Evolutionary conservation across 1,140 invertebrate genomes (phyloP).

Genomic region (Leptopilina boulardi): DNA sequence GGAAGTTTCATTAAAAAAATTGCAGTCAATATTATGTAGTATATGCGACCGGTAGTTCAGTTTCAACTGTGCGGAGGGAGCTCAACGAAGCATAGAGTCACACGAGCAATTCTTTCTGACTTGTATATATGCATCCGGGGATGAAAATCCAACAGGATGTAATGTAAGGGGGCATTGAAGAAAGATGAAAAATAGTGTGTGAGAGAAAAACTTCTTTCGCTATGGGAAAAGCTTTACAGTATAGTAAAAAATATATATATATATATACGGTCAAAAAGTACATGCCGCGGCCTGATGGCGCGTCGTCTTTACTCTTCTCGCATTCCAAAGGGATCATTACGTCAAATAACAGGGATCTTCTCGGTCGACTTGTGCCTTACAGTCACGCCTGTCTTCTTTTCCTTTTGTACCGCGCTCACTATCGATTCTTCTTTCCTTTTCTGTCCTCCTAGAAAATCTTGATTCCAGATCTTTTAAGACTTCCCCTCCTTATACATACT

Average conservation of each 20-base stretch:
- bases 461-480: conserved; percentile 26
- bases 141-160: conserved; percentile 39
- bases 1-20: too few species aligned
- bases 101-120: conserved; percentile 29
- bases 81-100: conserved; percentile 6
- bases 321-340: conserved; percentile 60
- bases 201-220: conserved; percentile 1
- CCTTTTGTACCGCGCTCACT: neutral
- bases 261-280: conserved; percentile 49
- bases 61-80: conserved; percentile 7
- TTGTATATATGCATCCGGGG: conserved; percentile 1
- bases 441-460: neutral
- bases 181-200: conserved; percentile 31
- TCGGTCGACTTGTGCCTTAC: conserved; percentile 41
- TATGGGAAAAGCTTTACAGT: conserved; percentile 44
- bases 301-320: conserved; percentile 41
- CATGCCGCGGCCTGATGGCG: conserved; percentile 17
- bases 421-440: neutral
- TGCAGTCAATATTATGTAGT: neutral
- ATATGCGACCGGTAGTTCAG: neutral
- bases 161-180: conserved; percentile 13
- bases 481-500: too few species aligned
- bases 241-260: too few species aligned
- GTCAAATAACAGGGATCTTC: conserved; percentile 62
- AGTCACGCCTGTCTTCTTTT: neutral